Evolutionary conservation across 1,140 invertebrate genomes (phyloP).

Genomic region (Trachymyrmex cornetzi): DNA sequence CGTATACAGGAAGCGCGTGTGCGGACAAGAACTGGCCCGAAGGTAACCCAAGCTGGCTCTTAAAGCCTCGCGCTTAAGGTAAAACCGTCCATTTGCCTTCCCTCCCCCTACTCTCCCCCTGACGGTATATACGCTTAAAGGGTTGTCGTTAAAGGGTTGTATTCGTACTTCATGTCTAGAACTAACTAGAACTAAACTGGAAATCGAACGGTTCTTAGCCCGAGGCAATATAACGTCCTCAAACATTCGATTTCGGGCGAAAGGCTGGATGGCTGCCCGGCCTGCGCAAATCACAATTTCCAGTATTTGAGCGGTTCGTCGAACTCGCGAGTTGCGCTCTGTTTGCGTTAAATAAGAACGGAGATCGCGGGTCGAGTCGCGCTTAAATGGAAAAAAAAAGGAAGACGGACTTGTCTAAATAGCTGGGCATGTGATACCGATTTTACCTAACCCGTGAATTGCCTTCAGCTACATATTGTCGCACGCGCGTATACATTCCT

Average conservation of each 20-base stretch:
- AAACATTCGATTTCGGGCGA: not conserved
- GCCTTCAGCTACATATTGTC: not conserved
- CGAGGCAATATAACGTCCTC: not conserved
- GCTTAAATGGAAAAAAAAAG: not conserved
- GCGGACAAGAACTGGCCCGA: constrained; percentile 53
- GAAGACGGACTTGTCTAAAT: not conserved
- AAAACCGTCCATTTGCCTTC: not conserved
- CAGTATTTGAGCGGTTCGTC: not conserved
- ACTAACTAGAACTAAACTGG: too few relatives aligned
- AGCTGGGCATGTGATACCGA: not conserved
- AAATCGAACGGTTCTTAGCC: not conserved
- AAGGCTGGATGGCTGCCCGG: too few relatives aligned
- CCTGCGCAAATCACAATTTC: not conserved
- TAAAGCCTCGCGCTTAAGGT: constrained; percentile 56
- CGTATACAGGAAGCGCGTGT: constrained; percentile 49
- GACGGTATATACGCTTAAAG: not conserved
- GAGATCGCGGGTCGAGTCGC: not conserved
- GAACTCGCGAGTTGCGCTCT: not conserved
- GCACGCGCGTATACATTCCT: not conserved
- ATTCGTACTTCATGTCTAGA: not conserved
- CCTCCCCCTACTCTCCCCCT: not conserved
- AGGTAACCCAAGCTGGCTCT: constrained; percentile 51
- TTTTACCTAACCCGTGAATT: not conserved
- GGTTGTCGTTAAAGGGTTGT: not conserved
- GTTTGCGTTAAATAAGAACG: not conserved